Evolutionary conservation across 2,888 invertebrate genomes (phyloP).

Genomic region (Cordilura impudica): DNA sequence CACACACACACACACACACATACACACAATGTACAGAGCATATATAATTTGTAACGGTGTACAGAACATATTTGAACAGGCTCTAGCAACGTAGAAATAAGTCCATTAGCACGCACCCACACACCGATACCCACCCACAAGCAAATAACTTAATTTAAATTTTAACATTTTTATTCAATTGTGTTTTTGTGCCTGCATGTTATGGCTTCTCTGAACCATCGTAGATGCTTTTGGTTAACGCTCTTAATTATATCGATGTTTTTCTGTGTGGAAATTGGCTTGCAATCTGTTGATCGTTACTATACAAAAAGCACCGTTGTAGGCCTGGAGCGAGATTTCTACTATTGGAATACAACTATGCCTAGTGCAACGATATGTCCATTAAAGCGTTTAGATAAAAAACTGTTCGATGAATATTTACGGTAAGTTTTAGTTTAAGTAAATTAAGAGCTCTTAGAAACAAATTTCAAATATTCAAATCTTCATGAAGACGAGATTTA

Average conservation of each 20-base stretch:
- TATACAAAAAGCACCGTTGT: slow-evolving; percentile 74
- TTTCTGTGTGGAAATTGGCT: slow-evolving; percentile 70
- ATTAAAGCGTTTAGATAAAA: slow-evolving; percentile 70
- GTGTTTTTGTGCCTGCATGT: not conserved
- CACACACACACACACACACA: not conserved
- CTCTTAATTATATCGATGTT: slow-evolving; percentile 69
- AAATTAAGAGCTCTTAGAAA: not conserved
- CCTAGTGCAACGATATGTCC: slow-evolving; percentile 76
- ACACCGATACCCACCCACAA: slow-evolving; percentile 10
- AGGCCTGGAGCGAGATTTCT: slow-evolving; percentile 74
- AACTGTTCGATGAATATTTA: slow-evolving; percentile 69
- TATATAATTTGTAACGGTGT: not conserved
- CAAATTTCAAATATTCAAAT: not conserved
- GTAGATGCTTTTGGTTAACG: slow-evolving; percentile 71
- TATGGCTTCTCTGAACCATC: not conserved
- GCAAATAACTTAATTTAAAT: slow-evolving; percentile 53
- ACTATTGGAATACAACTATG: slow-evolving; percentile 75
- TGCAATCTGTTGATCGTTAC: slow-evolving; percentile 74
- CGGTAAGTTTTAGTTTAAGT: slow-evolving; percentile 65
- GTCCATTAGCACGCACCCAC: not conserved
- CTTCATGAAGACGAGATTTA: too few species aligned
- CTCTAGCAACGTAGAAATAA: not conserved
- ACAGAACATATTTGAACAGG: slow-evolving; percentile 3
- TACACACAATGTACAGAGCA: not conserved
- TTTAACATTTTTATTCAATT: slow-evolving; percentile 27